A percentile compares a stretch with the other conserved stretches of the same genome.
phyloP scores from a whole-genome alignment of 2,113 vertebrate genomes.

The Canis aureus region DNA sequence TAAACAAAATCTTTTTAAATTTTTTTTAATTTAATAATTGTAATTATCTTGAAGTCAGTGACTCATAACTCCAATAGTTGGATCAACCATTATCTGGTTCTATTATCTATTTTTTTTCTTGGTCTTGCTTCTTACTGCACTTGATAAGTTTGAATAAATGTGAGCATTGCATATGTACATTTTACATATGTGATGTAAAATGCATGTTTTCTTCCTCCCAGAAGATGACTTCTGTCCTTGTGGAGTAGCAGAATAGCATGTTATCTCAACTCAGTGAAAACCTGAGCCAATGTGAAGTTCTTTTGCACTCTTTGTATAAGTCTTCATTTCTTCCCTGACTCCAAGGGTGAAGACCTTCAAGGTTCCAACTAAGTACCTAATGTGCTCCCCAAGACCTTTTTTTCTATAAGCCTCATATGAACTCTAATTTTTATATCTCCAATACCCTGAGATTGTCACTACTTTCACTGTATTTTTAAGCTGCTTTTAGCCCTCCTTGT shows the following conservation, averaged over 20 bases:
- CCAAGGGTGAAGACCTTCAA: neutral
- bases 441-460: neutral
- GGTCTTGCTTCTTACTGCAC: neutral
- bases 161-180: neutral
- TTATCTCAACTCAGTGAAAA: neutral
- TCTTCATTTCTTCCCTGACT: neutral
- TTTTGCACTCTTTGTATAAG: neutral
- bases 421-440: neutral
- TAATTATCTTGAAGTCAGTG: neutral
- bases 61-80: neutral
- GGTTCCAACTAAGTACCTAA: neutral
- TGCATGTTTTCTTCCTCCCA: neutral
- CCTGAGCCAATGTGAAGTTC: neutral
- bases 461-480: neutral
- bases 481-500: neutral
- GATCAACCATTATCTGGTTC: neutral
- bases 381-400: neutral
- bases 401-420: neutral
- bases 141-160: neutral
- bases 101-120: neutral
- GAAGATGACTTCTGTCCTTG: neutral
- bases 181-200: neutral
- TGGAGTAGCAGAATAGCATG: neutral
- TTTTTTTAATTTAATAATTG: conserved; percentile 49
- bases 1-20: neutral